Conservation (phyloP, 2,888 invertebrate species). For the Tenthredo livida region DNA sequence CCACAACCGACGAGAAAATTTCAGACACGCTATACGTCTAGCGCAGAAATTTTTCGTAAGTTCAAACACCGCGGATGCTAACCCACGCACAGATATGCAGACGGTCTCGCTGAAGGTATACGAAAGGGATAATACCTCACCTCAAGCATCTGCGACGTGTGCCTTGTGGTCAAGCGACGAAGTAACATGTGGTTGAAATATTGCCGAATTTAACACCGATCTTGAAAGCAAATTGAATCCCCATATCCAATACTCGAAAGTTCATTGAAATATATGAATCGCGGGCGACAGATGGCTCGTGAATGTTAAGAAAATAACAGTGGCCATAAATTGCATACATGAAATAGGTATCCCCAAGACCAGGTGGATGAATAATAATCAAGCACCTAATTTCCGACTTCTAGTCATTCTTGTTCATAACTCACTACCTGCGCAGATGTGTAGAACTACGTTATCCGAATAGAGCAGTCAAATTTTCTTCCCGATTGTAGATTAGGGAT, state of each 20-base stretch:
- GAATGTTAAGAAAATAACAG: neutral
- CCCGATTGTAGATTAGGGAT: neutral
- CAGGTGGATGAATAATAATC: neutral
- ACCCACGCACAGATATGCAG: constrained; percentile 16
- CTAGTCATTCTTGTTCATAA: neutral
- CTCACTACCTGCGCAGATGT: no score
- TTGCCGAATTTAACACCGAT: constrained; percentile 1
- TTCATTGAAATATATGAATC: neutral
- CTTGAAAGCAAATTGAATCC: neutral
- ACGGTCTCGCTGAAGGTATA: constrained; percentile 3
- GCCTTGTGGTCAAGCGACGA: constrained; percentile 45
- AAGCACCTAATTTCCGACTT: neutral
- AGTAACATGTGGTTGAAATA: constrained; percentile 30
- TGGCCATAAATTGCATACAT: neutral
- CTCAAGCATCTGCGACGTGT: constrained; percentile 45
- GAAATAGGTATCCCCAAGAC: neutral
- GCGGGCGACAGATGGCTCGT: neutral
- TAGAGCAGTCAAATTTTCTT: neutral
- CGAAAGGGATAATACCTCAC: neutral
- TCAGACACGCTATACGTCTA: neutral
- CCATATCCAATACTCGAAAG: neutral
- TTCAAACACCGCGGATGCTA: neutral
- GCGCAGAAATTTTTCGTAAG: neutral
- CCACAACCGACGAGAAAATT: neutral
- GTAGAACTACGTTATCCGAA: neutral